Evolutionary conservation across 1,140 invertebrate genomes (phyloP).

Genomic region (Drosophila watanabei): DNA sequence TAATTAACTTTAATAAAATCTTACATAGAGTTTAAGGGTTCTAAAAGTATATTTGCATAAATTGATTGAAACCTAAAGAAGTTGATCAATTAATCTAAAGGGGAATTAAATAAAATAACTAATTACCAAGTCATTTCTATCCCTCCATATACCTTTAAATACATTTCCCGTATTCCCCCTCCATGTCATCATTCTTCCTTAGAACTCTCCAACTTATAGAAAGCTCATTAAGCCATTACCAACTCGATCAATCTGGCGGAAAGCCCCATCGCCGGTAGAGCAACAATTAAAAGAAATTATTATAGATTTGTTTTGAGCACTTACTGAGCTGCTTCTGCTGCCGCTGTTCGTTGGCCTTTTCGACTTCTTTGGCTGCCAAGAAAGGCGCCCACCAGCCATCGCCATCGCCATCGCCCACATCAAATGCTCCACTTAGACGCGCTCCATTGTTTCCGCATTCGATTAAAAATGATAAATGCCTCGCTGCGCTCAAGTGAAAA

Average conservation of each 20-base stretch:
- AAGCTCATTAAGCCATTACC: constrained; percentile 10
- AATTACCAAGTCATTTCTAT: background rate
- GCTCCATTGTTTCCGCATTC: constrained; percentile 83
- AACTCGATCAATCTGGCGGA: constrained; percentile 14
- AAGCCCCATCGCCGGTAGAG: constrained; percentile 32
- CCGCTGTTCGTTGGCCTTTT: constrained; percentile 67
- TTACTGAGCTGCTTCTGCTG: constrained; percentile 23
- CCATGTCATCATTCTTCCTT: background rate
- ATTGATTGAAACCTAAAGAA: no score
- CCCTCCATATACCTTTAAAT: background rate
- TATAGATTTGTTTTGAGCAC: constrained; percentile 77
- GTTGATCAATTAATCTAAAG: no score
- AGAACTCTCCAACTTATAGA: background rate
- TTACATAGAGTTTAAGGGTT: no score
- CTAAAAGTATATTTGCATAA: no score
- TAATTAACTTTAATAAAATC: no score
- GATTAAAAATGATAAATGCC: constrained; percentile 84
- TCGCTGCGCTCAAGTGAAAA: constrained; percentile 74
- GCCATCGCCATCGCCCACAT: constrained; percentile 65
- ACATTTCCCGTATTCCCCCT: background rate
- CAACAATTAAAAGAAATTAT: constrained; percentile 80
- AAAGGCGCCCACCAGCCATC: constrained; percentile 52
- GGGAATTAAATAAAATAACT: background rate
- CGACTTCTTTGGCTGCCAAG: constrained; percentile 42
- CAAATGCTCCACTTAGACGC: constrained; percentile 78